Conservation (phyloP, 2,113 vertebrate genomes). For the Felis chaus region DNA sequence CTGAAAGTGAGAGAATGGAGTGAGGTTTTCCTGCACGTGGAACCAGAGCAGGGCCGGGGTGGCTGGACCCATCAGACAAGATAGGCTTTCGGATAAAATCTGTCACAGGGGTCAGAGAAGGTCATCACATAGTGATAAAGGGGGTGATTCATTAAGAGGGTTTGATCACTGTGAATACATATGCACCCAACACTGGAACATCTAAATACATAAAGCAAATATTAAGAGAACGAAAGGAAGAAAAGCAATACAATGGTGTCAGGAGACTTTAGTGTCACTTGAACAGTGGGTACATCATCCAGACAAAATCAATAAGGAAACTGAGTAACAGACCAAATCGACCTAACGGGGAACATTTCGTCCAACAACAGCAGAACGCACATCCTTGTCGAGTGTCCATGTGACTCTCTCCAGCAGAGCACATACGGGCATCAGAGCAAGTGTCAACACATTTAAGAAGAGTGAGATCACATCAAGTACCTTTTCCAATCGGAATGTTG, state of each 20-base stretch:
- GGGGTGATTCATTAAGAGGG: not conserved
- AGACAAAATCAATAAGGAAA: not conserved
- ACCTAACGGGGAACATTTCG: not conserved
- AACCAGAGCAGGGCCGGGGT: no score
- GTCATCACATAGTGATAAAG: not conserved
- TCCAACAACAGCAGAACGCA: not conserved
- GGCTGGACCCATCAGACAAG: not conserved
- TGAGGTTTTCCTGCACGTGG: no score
- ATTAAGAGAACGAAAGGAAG: not conserved
- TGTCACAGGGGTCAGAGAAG: not conserved
- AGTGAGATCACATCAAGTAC: not conserved
- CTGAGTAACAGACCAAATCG: fast-evolving
- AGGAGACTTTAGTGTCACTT: no score
- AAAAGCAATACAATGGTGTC: not conserved
- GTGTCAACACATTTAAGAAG: not conserved
- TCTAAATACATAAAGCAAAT: not conserved
- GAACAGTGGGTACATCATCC: not conserved
- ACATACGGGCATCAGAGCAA: not conserved
- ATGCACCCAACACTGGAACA: no score
- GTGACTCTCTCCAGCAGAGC: not conserved
- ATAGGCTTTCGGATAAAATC: not conserved
- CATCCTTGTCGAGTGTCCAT: fast-evolving
- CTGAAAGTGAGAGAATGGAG: no score
- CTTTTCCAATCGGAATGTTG: not conserved
- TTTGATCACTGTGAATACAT: no score